Evolutionary conservation across 2,113 vertebrate species (phyloP), one percentile per base, ranked within the genome.

Genomic region (Erythrocercus mccallii): DNA sequence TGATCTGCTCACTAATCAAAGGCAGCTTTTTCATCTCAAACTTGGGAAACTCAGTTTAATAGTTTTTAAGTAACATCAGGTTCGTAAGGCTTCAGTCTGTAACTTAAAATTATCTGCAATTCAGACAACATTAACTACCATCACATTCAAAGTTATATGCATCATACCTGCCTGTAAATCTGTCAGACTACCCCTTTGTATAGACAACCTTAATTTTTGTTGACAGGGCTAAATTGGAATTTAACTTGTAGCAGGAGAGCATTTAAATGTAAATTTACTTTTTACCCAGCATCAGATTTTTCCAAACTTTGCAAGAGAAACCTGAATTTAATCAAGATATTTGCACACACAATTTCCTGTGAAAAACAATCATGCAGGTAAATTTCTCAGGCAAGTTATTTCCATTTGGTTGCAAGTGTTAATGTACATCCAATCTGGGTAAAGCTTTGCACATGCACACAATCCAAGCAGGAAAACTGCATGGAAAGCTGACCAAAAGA

Each of bases 241-340:
- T 97, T 97, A 95, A 97, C 44, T 95, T 96, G 78, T 81, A 95
- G 64, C 78, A 95, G 44, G 24, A 96, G 57, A 95, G 88, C 56
- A 97, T 96, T 97, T 96, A 96, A 97, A 97, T 95, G 95, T 97
- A 97, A 98, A 97, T 97, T 97, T 96, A 92, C 74, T 95, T 96
- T 48, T 93, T 88, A 31, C 17, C 28, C 62, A 94, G 54, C 45
- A 70, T 90, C 88, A 95, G 81, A 93, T 95, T 97, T 97, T 96
- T 86, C 76, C 93, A 73, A 97, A 97, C 35, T 90, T 96, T 38
- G 13, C 31, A 44, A n/a, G 40, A 91, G 81, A 96, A 97, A 90
- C 90, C 44, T 88, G 81, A 92, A 96, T 96, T 78, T 90, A 95
- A 96, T 97, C 91, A 97, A 87, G 35, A 47, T 88, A 94, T 95